Base-by-base conservation (phyloP, 2,113 vertebrate genomes). In the Rhagologus leucostigma region DNA sequence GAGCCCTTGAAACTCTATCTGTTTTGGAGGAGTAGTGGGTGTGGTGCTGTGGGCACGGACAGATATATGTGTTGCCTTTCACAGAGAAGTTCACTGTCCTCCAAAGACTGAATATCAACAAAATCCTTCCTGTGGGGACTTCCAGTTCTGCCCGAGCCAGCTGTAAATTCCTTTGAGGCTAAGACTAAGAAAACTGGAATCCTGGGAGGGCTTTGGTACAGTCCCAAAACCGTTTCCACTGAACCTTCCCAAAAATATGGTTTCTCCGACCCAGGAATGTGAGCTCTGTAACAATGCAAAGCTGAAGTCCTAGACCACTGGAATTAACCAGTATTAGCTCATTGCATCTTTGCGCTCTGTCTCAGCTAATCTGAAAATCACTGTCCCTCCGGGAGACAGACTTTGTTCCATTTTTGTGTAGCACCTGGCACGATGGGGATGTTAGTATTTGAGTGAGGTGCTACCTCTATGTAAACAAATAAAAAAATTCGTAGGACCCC, bases 171-270 rank as follows among this genome's bases (percentile, higher is more conserved):
- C 52, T 17, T 82, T 95, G 92, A 94, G 94, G 93, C 49, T 71
- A 53, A 90, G 93, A 98, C 91, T 96, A 97, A 97, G 85, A 93
- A 35, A 93, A 71, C 32, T 83, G 97, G 94, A 97, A 97, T 98
- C 96, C 91, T 95, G 91, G 75, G 84, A 97, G 71, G 87, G 41
- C 59, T 93, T 96, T 97, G 90, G 77, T 94, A 93, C 55, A 82
- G 53, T 70, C 56, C 75, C 95, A 95, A 96, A 93, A 63, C 78
- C 71, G 87, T 81, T 83, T 65, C 84, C 95, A 73, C 71, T 93
- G n/a, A 85, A 84, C 90, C 33, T 89, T 84, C 83, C 68, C 79
- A 95, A 90, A 94, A 96, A 78, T 93, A 76, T 53, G 27, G 12
- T 93, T 95, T 95, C 41, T 97, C 88, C 57, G 67, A 89, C 84